Evolutionary conservation across 1,140 invertebrate species (phyloP), one percentile per base, ranked within the genome.

Genomic region (Choristoneura fumiferana): DNA sequence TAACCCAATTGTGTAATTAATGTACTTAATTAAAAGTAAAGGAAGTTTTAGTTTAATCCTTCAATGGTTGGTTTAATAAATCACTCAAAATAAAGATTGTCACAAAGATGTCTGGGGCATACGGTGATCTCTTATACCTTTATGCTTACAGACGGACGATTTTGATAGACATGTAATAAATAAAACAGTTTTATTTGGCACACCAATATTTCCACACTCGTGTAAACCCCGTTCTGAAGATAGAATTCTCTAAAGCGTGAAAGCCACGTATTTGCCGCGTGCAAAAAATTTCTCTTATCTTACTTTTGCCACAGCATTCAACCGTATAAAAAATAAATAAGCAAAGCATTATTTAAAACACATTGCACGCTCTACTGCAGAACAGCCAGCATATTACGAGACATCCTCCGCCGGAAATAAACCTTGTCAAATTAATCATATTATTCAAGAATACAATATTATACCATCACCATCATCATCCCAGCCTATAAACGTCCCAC

Each of bases 361-460:
- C 77, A 40, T 62, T 65, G 64, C 82, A 81, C 77, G 78, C 62
- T 71, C 56, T 54, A 71, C 71, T 71, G 71, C 68, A 60, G 70
- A 68, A 71, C 69, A 73, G 62, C 64, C 67, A 71, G 33, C 60
- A 55, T 59, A 76, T 78, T 69, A 69, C 58, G 34, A 73, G 75
- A 73, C 73, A 71, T 56, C 76, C 73, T 78, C 81, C 79, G 76
- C 54, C 81, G 79, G 78, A 82, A 73, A 78, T 29, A 29, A 3
- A 70, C 60, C 40, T 4, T 33, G 17, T 63, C 65, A 58, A 73
- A 76, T 73, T 69, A 71, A 60, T 76, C 68, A 67, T 63, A 45
- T 57, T 54, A 54, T 18, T 29, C 6, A 29, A 3, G 22, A 29
- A 29, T n/a, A n/a, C n/a, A n/a, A n/a, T n/a, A n/a, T n/a, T n/a